A percentile compares a stretch with the other conserved stretches of the same genome.
Evolutionary conservation across 2,113 vertebrate genomes (phyloP).

Genomic region (Naja naja): DNA sequence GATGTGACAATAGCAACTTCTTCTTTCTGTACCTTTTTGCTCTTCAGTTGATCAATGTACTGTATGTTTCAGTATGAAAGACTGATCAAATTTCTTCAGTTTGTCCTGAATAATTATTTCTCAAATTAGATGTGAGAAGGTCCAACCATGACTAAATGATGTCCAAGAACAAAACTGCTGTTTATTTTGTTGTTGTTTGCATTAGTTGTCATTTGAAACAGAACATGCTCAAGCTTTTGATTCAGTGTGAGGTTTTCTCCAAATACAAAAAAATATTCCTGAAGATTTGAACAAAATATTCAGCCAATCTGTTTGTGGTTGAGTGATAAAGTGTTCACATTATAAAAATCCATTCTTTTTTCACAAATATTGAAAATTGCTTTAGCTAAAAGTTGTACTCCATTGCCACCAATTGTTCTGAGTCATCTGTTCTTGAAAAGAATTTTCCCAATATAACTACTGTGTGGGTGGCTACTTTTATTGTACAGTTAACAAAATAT

Average conservation of each 20-base stretch:
- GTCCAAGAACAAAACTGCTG: background rate
- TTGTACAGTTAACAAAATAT: no score
- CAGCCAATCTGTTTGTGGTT: background rate
- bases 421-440: background rate
- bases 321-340: background rate
- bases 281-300: background rate
- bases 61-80: background rate
- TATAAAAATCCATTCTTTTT: background rate
- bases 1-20: background rate
- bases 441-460: background rate
- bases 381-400: background rate
- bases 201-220: background rate
- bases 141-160: background rate
- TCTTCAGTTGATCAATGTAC: background rate
- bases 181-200: background rate
- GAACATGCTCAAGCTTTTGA: background rate
- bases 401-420: background rate
- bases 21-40: background rate
- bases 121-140: background rate
- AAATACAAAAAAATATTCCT: background rate
- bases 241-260: background rate
- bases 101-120: background rate
- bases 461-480: background rate
- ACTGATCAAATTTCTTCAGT: background rate
- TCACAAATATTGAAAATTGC: background rate